A percentile compares a stretch with the other conserved stretches of the same genome.
Evolutionary conservation across 2,113 vertebrate genomes (phyloP).

Genomic region (Salvator merianae): DNA sequence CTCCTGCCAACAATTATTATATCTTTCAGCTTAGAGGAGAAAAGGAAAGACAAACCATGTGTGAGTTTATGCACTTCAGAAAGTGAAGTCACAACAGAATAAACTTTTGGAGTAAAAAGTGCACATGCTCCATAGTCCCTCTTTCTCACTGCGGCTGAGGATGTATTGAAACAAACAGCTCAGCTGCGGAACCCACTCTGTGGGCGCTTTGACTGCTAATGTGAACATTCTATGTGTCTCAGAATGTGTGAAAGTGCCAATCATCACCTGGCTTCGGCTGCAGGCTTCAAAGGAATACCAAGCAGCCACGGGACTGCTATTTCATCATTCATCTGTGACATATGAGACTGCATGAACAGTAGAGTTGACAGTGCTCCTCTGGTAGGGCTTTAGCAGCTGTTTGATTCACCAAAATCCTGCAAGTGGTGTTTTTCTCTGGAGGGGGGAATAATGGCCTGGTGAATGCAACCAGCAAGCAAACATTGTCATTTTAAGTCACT

Average conservation of each 20-base stretch:
- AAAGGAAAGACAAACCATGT: neutral
- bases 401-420: neutral
- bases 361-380: neutral
- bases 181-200: neutral
- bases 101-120: neutral
- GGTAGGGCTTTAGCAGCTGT: neutral
- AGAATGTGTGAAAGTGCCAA: neutral
- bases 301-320: neutral
- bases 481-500: no score
- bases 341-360: neutral
- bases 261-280: neutral
- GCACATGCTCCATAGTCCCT: neutral
- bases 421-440: neutral
- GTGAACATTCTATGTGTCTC: neutral
- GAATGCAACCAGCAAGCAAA: no score
- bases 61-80: neutral
- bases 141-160: neutral
- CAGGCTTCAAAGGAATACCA: slow-evolving; percentile 5
- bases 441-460: no score
- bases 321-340: neutral
- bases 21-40: no score
- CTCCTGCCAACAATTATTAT: no score
- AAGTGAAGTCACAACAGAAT: neutral
- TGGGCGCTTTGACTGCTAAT: neutral
- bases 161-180: neutral